A percentile compares a stretch with the other conserved stretches of the same genome.
phyloP scores from a whole-genome alignment of 2,888 invertebrate genomes.

The Ochropleura leucogaster region DNA sequence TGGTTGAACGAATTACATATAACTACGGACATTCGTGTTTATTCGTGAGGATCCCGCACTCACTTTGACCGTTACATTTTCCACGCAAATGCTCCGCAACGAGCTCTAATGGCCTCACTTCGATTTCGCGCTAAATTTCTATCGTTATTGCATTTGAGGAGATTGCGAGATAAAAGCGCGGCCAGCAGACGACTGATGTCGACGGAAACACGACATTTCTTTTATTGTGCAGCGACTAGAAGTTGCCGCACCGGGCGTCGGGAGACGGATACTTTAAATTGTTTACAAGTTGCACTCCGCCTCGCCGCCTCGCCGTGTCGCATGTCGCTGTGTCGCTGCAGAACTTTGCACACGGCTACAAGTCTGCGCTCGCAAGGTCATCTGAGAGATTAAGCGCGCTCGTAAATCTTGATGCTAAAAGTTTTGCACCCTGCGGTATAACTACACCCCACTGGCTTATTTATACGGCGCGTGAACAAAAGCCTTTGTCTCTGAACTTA shows the following conservation, averaged over 20 bases:
- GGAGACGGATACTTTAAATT: conserved; percentile 35
- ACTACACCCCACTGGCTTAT: conserved; percentile 54
- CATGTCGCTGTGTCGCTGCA: neutral
- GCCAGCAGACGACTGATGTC: conserved; percentile 26
- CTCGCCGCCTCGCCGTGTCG: conserved; percentile 5
- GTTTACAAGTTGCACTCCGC: conserved; percentile 37
- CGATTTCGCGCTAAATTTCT: conserved; percentile 64
- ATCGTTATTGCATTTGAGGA: conserved; percentile 59
- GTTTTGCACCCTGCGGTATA: conserved; percentile 54
- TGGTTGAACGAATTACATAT: conserved; percentile 59
- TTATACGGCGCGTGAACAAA: conserved; percentile 61
- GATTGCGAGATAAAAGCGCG: conserved; percentile 49
- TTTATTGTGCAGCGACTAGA: conserved; percentile 39
- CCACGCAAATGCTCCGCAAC: conserved; percentile 63
- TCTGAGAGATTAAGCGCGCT: conserved; percentile 42
- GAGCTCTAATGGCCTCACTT: conserved; percentile 63
- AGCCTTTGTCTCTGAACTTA: conserved; percentile 62
- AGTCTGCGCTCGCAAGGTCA: conserved; percentile 49
- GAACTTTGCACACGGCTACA: conserved; percentile 11
- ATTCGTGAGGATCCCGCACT: conserved; percentile 57
- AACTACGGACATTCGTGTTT: conserved; percentile 63
- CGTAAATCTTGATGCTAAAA: conserved; percentile 62
- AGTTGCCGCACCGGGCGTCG: conserved; percentile 16
- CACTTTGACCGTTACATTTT: conserved; percentile 65
- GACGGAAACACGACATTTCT: conserved; percentile 43